Base-by-base conservation (phyloP, 2,797 vertebrate species). In the Alosa sapidissima region DNA sequence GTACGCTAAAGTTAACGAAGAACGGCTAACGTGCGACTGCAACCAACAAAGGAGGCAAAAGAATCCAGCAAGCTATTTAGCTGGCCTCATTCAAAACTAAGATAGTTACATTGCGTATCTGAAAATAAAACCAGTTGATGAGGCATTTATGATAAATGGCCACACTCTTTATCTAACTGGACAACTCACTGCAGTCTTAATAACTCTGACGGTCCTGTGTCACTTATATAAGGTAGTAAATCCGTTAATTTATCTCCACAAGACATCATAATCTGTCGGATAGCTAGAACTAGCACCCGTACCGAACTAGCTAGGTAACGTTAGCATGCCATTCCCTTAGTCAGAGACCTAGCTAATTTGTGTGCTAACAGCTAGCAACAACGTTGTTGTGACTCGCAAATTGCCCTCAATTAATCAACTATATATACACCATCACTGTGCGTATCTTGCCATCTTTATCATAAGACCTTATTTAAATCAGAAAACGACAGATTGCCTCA, bases 21-120 rank as follows among this genome's bases (percentile, higher is more conserved):
- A 14, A 45, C 14, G 5, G 36, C 33, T 41, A 55, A 55, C 54
- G 54, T 62, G 13, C 58, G 21, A 24, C n/a, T 24, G 6, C n/a
- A 41, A 47, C 14, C 72, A 78, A 78, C 72, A 78, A 75, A 75
- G 52, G 52, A 72, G 33, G 72, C 72, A 47, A 11, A 75, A 75
- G 41, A 47, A 45, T 19, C 19, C 41, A 78, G 41, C 6, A 10
- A 62, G 58, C 58, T 14, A 62, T 62, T 62, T 24, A 9, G 16
- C 41, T 47, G 16, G 2, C 11, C 41, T 36, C 19, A 21, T 78
- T 78, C 7, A 9, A 7, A 19, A 16, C 65, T 45, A 41, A 45
- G 62, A 10, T 68, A 78, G 14, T 16, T 45, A 47, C 41, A 13
- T 47, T 19, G 8, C 16, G 14, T 21, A 47, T 13, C 0, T 47